Conservation (phyloP, 1,140 invertebrate species). For the Apolygus lucorum region DNA sequence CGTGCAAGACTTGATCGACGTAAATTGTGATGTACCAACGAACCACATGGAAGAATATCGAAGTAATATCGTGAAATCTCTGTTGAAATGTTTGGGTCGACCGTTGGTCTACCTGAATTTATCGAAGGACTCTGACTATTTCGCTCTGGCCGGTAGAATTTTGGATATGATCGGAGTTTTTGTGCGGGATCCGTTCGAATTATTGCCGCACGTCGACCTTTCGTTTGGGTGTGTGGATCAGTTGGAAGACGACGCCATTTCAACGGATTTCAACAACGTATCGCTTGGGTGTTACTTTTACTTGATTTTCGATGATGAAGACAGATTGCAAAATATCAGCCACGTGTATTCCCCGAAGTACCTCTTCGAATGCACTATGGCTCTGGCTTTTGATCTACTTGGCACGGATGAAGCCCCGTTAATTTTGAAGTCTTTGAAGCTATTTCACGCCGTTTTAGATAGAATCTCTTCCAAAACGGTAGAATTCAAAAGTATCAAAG, state of each 20-base stretch:
- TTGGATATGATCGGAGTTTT: neutral
- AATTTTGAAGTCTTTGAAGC: neutral
- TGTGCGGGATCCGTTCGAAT: neutral
- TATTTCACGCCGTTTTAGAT: neutral
- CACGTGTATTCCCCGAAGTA: neutral
- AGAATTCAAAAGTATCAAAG: neutral
- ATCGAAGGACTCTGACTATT: neutral
- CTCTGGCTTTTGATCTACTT: neutral
- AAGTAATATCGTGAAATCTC: neutral
- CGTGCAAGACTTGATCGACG: neutral
- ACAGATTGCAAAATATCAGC: neutral
- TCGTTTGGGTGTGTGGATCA: neutral
- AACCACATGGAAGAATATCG: neutral
- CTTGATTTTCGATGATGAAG: neutral
- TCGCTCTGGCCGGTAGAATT: neutral
- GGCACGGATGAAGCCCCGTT: neutral
- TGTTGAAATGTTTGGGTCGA: neutral
- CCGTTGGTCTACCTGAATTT: neutral
- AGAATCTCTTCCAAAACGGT: neutral
- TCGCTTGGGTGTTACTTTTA: neutral
- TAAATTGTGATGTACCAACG: neutral
- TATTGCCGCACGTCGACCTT: neutral
- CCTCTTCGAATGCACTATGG: neutral
- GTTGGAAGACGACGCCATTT: neutral
- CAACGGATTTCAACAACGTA: neutral